These are phyloP conservation scores for Drosophila guanche DNA, from an alignment of 1,140 invertebrate genomes.

Conservation along the genomic window DNA sequence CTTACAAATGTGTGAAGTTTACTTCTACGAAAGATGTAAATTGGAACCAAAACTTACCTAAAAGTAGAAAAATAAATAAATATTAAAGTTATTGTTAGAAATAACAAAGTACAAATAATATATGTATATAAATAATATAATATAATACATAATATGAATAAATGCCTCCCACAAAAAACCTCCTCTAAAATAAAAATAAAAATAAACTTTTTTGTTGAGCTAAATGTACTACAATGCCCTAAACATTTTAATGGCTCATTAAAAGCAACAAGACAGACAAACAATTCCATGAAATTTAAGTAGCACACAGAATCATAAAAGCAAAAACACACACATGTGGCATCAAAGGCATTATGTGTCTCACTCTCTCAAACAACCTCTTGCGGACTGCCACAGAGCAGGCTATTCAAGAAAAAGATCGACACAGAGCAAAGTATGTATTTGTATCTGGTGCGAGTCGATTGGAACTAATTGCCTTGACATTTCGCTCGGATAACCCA, in stretches of 20 bases:
- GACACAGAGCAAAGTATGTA: conserved; percentile 3
- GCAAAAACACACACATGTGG: conserved; percentile 54
- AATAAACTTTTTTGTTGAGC: too few species aligned
- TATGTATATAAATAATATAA: not conserved
- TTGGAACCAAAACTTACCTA: conserved; percentile 56
- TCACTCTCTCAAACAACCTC: conserved; percentile 5
- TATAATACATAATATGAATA: too few species aligned
- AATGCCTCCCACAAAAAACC: conserved; percentile 2
- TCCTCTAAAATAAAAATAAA: conserved; percentile 14
- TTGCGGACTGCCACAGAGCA: not conserved
- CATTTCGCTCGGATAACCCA: conserved; percentile 40
- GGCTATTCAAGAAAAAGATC: too few species aligned
- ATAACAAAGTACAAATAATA: conserved; percentile 2
- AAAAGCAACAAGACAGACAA: conserved; percentile 26
- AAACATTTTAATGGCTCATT: conserved; percentile 72
- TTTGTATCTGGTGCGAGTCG: conserved; percentile 49
- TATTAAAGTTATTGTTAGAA: not conserved
- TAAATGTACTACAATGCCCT: conserved; percentile 29
- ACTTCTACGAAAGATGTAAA: not conserved
- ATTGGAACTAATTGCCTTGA: conserved; percentile 71
- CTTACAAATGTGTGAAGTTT: conserved; percentile 27
- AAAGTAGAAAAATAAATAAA: conserved; percentile 16
- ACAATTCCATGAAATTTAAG: conserved; percentile 56
- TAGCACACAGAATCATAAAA: conserved; percentile 65
- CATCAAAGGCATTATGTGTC: conserved; percentile 45